Evolutionary conservation across 2,113 vertebrate species (phyloP).

Genomic region (Urocynchramus pylzowi): DNA sequence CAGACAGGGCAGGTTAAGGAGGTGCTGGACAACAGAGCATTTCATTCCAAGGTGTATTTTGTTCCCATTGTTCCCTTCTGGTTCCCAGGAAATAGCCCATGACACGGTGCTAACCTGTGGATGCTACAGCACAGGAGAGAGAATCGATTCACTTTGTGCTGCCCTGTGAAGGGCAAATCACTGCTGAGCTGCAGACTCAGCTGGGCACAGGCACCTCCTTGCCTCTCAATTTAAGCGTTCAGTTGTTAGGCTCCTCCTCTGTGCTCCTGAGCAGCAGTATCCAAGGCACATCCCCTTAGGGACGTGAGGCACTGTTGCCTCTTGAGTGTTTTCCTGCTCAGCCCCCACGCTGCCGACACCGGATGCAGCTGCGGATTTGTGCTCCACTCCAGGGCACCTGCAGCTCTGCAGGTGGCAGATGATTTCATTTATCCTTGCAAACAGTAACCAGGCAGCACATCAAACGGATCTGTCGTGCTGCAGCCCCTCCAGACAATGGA

Average conservation of each 20-base stretch:
- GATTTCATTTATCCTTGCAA: neutral
- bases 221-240: neutral
- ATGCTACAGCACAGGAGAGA: neutral
- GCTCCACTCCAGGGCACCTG: neutral
- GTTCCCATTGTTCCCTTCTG: neutral
- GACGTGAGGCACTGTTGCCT: neutral
- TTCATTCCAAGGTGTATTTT: neutral
- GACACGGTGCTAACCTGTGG: neutral
- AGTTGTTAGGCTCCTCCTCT: neutral
- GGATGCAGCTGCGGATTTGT: neutral
- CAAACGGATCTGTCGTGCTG: neutral
- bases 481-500: neutral
- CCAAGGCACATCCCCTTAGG: neutral
- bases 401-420: neutral
- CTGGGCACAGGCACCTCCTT: neutral
- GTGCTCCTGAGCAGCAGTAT: neutral
- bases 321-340: neutral
- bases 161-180: neutral
- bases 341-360: accelerated
- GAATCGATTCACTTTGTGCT: neutral
- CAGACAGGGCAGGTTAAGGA: neutral
- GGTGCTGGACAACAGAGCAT: neutral
- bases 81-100: neutral
- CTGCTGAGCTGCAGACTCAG: neutral
- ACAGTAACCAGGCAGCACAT: neutral